A percentile compares a stretch with the other conserved stretches of the same genome.
These are phyloP conservation scores for Nycteola revayana DNA, from an alignment of 2,888 invertebrate genomes.

Conservation along the genomic window DNA sequence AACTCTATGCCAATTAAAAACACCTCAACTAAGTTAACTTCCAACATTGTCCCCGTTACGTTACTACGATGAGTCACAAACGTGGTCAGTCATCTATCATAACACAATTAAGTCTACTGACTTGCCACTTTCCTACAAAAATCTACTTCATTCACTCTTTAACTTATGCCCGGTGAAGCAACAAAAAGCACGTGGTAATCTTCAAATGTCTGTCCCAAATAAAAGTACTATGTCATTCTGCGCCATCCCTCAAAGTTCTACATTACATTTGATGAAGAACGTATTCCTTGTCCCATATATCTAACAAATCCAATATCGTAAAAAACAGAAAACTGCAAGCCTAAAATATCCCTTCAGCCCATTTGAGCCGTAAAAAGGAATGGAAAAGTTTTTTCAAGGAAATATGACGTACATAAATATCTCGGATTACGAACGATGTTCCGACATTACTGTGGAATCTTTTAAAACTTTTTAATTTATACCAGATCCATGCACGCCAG, in stretches of 20 bases:
- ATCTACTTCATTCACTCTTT: conserved; percentile 8
- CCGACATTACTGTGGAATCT: conserved; percentile 46
- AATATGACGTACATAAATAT: conserved; percentile 70
- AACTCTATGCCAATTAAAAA: too few species aligned
- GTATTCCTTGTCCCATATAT: conserved; percentile 21
- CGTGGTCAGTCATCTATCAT: conserved; percentile 49
- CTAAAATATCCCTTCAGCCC: conserved; percentile 54
- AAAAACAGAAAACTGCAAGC: conserved; percentile 55
- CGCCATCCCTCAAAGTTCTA: conserved; percentile 16
- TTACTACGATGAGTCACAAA: conserved; percentile 46
- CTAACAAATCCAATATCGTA: conserved; percentile 51
- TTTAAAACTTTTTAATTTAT: conserved; percentile 49
- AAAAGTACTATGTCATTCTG: too few species aligned
- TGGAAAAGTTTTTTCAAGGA: conserved; percentile 58
- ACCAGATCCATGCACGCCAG: conserved; percentile 30
- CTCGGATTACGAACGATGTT: conserved; percentile 62
- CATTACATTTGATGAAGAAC: not conserved
- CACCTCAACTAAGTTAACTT: too few species aligned
- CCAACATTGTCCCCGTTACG: too few species aligned
- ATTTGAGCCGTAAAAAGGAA: conserved; percentile 61
- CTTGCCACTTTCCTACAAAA: conserved; percentile 23
- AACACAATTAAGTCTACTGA: conserved; percentile 41
- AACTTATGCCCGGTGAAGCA: too few species aligned
- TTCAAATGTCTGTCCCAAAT: too few species aligned
- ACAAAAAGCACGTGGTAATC: too few species aligned